Evolutionary conservation across 2,888 invertebrate genomes (phyloP), one percentile per base, ranked within the genome.

Genomic region (Leptogaster cylindrica): DNA sequence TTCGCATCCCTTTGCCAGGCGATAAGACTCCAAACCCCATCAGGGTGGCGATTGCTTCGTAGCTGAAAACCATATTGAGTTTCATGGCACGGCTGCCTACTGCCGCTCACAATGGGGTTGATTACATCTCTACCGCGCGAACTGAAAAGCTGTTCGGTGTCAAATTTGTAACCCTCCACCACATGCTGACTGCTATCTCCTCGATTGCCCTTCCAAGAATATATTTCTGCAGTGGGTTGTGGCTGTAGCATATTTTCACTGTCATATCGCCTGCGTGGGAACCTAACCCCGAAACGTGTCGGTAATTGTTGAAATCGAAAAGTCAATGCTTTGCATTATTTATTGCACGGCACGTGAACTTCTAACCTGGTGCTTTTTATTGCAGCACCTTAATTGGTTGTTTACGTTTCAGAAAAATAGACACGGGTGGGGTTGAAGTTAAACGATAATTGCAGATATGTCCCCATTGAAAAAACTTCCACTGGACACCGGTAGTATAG

Each of bases 241-340:
- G 61, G 10, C 44, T 7, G 18, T 25, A 67, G 27, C 69, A 70
- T 70, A 70, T 70, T 70, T 65, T 70, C 33, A 27, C 50, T 67
- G 69, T 70, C 69, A 65, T 33, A n/a, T n/a, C n/a, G n/a, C 52
- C 67, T 65, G 46, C 65, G 67, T 70, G 70, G 67, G 70, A 70
- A 68, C 65, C 46, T 64, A 55, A 55, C 39, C 28, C 48, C 41
- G 52, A 63, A 68, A 68, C 64, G 68, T 65, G 70, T 33, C 68
- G 66, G 64, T 70, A 66, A 70, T 70, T 65, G n/a, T 70, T 41
- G 50, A 39, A 65, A 41, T 51, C 25, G 16, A 51, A 52, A 65
- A 65, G 65, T 65, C 65, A 65, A 41, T 52, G 51, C 41, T 39
- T n/a, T 16, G 39, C 25, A 14, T 48, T 48, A 64, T 64, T 64